Percentiles rank a stretch among this genome's conserved stretches.
These are phyloP conservation scores for Thalpophila matura DNA, from an alignment of 2,888 invertebrate genomes.

Conservation along the genomic window DNA sequence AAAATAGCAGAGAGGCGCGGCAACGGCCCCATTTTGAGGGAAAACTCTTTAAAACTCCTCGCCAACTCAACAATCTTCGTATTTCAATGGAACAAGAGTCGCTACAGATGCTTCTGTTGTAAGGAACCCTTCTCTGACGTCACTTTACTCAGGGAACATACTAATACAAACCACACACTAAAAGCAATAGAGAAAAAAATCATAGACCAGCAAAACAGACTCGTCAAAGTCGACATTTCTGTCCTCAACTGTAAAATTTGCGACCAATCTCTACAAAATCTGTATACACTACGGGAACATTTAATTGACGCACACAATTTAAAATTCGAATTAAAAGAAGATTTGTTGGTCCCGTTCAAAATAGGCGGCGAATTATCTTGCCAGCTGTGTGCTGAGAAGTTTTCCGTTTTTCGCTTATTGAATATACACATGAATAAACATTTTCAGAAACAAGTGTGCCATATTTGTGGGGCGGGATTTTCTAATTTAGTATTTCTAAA, in stretches of 20 bases:
- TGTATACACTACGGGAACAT: conserved; percentile 72
- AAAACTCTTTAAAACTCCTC: conserved; percentile 89
- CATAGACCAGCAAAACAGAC: conserved; percentile 78
- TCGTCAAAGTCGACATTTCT: conserved; percentile 84
- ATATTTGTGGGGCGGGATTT: conserved; percentile 83
- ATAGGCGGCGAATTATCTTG: conserved; percentile 75
- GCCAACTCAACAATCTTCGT: conserved; percentile 80
- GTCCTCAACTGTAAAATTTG: conserved; percentile 79
- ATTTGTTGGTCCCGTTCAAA: conserved; percentile 82
- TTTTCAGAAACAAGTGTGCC: conserved; percentile 83
- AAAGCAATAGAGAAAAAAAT: conserved; percentile 80
- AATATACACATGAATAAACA: conserved; percentile 86
- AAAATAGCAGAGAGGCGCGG: conserved; percentile 77
- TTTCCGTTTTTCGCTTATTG: conserved; percentile 74
- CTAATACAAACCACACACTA: conserved; percentile 67
- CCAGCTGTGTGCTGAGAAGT: conserved; percentile 78
- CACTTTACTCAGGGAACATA: conserved; percentile 73
- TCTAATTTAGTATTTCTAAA: conserved; percentile 81
- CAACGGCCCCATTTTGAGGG: conserved; percentile 74
- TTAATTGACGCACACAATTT: conserved; percentile 70
- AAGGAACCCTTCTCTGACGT: conserved; percentile 80
- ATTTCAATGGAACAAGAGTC: conserved; percentile 84
- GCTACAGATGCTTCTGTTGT: conserved; percentile 83
- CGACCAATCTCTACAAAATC: conserved; percentile 54
- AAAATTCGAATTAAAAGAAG: conserved; percentile 68